Base-by-base conservation (phyloP, 2,113 vertebrate genomes). In the Mystacornis crossleyi region DNA sequence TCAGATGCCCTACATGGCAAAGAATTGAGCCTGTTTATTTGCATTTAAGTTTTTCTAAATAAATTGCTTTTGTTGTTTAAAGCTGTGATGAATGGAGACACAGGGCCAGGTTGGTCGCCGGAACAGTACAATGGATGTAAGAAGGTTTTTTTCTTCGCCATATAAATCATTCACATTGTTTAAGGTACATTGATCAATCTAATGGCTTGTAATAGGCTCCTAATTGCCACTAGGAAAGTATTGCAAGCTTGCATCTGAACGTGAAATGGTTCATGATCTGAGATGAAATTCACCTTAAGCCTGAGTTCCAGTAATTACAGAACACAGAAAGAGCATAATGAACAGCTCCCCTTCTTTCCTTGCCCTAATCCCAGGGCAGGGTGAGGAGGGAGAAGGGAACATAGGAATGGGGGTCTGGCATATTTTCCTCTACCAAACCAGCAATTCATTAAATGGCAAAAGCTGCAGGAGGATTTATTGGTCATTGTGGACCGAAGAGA, bases 121-220 rank as follows among this genome's bases (percentile, higher is more conserved):
- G 95, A 98, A 97, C 96, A 97, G 97, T 95, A 98, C 98, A 98
- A 98, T 97, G 97, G 97, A 98, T 97, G 98, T 96, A 97, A 98
- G 98, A 96, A 97, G 98, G 98, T 98, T 98, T 98, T 98, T 90
- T 99, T 98, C 98, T 96, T 87, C 61, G 98, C 97, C 98, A 97
- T 98, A 99, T 99, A 99, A 99, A 99, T 99, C 99, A 99, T 98
- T 98, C 98, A 94, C 98, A 99, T 99, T 99, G 99, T 99, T 99
- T 99, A 99, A 99, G 99, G 99, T 99, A 99, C 99, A 99, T 99
- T 99, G 99, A 99, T 99, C 99, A 99, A 98, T 99, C 98, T 99
- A 99, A 99, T 99, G 99, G 98, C 99, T 99, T 99, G 99, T 99
- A 99, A 99, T 99, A 98, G 99, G 98, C 96, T 99, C 98, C 98